A percentile compares a stretch with the other conserved stretches of the same genome.
phyloP scores from a whole-genome alignment of 2,113 vertebrate genomes.

The Herpetotheres cachinnans region DNA sequence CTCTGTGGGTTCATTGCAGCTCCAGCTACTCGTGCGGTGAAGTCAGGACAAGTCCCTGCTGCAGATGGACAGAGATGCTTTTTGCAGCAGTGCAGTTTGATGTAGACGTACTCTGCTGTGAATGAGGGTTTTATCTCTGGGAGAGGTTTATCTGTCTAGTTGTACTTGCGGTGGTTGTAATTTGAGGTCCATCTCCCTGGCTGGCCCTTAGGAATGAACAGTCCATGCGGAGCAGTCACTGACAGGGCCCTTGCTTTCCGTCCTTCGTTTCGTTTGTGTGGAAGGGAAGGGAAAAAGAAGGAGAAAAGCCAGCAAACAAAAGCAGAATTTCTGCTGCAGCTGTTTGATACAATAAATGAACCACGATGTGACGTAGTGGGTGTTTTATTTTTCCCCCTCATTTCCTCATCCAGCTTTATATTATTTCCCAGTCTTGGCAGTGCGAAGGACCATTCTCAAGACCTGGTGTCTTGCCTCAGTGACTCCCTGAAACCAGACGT shows the following conservation, averaged over 20 bases:
- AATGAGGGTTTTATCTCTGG: neutral
- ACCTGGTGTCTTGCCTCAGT: neutral
- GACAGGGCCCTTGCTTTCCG: neutral
- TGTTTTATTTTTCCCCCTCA: neutral
- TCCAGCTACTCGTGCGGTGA: neutral
- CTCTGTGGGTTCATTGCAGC: neutral
- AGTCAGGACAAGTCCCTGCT: neutral
- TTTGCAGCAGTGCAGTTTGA: neutral
- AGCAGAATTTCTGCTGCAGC: neutral
- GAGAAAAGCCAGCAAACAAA: neutral
- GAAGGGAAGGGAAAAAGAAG: neutral
- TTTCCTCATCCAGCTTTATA: neutral
- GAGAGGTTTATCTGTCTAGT: neutral
- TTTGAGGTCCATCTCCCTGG: neutral
- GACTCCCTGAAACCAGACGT: neutral
- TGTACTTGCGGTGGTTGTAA: neutral
- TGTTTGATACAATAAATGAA: neutral
- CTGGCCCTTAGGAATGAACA: neutral
- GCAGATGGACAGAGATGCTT: neutral
- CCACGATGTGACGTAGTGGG: neutral
- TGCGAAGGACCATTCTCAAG: neutral
- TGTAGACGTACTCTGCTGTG: neutral
- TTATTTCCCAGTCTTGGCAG: neutral
- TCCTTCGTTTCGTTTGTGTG: neutral
- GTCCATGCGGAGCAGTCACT: neutral